A percentile compares a stretch with the other conserved stretches of the same genome.
phyloP scores from a whole-genome alignment of 1,140 invertebrate genomes.

The Sarcophaga peregrina region DNA sequence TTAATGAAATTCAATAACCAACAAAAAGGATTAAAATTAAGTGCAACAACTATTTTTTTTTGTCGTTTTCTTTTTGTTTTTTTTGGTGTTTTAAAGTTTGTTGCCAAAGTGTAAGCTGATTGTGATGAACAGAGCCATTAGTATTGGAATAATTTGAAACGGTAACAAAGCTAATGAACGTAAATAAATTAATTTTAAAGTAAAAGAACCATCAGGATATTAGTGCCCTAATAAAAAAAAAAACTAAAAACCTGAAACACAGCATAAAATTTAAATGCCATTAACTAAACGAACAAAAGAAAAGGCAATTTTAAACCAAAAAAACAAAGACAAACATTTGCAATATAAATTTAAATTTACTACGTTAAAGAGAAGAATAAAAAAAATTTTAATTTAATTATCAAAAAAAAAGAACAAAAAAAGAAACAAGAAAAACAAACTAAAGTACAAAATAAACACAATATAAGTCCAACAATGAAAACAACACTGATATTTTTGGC shows the following conservation, averaged over 20 bases:
- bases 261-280: neutral
- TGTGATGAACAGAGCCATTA: neutral
- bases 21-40: conserved; percentile 6
- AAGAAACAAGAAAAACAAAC: neutral
- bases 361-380: neutral
- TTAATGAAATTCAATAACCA: neutral
- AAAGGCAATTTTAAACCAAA: neutral
- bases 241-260: too few species aligned
- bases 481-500: conserved; percentile 42
- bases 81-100: too few species aligned
- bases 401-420: neutral
- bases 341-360: neutral
- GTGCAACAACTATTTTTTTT: neutral
- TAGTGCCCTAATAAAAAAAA: too few species aligned
- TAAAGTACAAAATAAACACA: neutral
- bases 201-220: too few species aligned
- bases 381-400: conserved; percentile 1
- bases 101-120: too few species aligned
- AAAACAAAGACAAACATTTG: neutral
- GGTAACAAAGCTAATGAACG: too few species aligned
- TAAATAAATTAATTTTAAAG: too few species aligned
- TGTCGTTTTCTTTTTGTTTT: neutral
- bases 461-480: conserved; percentile 40
- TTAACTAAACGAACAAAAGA: neutral
- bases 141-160: neutral